phyloP scores from a whole-genome alignment of 2,113 vertebrate genomes.

The Otis tarda region DNA sequence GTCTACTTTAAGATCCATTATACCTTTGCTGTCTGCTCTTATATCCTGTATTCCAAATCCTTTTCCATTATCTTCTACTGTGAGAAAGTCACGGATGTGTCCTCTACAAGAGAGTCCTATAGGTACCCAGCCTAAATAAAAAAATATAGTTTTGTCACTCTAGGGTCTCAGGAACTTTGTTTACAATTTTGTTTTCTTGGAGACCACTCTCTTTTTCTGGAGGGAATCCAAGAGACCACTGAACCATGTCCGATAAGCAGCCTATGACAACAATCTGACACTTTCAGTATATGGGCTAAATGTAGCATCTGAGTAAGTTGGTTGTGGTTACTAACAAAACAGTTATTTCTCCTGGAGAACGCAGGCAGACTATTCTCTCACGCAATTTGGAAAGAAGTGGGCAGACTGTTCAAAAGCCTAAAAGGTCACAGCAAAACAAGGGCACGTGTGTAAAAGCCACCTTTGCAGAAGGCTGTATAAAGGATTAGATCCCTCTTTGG shows the following conservation, averaged over 20 bases:
- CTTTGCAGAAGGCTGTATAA: neutral
- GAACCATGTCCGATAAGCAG: neutral
- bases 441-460: neutral
- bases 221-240: neutral
- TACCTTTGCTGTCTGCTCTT: neutral
- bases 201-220: conserved; percentile 17
- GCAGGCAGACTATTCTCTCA: neutral
- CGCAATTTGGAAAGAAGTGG: neutral
- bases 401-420: neutral
- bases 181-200: conserved; percentile 63
- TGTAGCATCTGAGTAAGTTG: conserved; percentile 46
- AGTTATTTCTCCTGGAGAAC: conserved; percentile 5
- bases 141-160: conserved; percentile 33
- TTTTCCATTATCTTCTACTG: neutral
- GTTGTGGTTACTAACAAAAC: conserved; percentile 59
- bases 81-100: conserved; percentile 9
- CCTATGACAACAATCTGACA: conserved; percentile 31
- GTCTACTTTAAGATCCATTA: neutral
- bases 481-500: neutral
- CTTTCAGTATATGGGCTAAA: conserved; percentile 44
- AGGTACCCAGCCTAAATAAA: conserved; percentile 53
- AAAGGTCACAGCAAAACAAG: neutral
- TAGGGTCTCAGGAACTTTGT: conserved; percentile 51
- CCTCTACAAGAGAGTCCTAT: neutral
- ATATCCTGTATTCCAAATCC: neutral